Conservation (phyloP, 2,888 invertebrate genomes). For the Hemithea aestivaria region DNA sequence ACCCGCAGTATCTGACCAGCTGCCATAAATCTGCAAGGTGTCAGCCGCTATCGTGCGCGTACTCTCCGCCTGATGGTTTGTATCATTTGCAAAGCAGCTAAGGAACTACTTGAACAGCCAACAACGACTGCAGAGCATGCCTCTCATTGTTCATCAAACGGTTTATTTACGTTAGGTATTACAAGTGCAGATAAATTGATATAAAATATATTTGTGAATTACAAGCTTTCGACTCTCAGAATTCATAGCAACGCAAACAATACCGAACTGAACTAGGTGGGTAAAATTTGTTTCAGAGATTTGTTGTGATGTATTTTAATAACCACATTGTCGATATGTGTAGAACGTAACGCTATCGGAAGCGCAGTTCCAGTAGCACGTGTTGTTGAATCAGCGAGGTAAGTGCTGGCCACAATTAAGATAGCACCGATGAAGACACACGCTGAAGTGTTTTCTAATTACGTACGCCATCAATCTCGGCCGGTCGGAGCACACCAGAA, state of each 20-base stretch:
- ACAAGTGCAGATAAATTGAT: no score
- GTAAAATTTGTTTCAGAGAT: no score
- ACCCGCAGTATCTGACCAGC: constrained; percentile 54
- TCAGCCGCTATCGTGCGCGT: constrained; percentile 67
- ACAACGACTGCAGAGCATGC: constrained; percentile 15
- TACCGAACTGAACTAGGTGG: no score
- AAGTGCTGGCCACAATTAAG: constrained; percentile 76
- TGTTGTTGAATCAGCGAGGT: constrained; percentile 71
- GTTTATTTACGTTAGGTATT: no score
- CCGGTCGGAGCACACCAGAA: constrained; percentile 64
- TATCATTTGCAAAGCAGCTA: constrained; percentile 75
- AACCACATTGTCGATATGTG: constrained; percentile 40
- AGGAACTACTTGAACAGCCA: constrained; percentile 50
- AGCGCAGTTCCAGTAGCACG: constrained; percentile 45
- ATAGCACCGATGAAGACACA: constrained; percentile 74
- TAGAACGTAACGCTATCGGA: constrained; percentile 24
- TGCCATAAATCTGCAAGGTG: constrained; percentile 71
- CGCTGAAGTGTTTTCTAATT: constrained; percentile 79
- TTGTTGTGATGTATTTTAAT: constrained; percentile 38
- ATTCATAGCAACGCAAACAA: no score
- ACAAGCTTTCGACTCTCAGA: no score
- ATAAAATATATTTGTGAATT: no score
- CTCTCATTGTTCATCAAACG: no score
- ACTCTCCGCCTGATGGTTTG: constrained; percentile 71
- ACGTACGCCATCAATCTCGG: constrained; percentile 76